Base-by-base conservation (phyloP, 2,888 invertebrate species). In the Ormia ochracea region DNA sequence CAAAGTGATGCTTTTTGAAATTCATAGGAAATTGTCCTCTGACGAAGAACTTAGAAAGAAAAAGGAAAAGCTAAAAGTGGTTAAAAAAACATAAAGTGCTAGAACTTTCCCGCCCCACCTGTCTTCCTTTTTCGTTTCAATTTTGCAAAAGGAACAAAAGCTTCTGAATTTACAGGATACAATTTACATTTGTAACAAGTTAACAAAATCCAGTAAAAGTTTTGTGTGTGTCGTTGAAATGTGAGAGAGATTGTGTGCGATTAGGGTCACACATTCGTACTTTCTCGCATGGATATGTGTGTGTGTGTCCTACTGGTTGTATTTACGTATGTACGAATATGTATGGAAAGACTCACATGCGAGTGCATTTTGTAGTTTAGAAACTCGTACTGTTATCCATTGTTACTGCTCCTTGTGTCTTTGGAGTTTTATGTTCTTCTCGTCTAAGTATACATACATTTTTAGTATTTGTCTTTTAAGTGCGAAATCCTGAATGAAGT, bases 401-500 rank as follows among this genome's bases (percentile, higher is more conserved):
- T 65, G 50, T 66, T 50, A 50, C 28, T 41, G 41, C 48, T 38
- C 4, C 38, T 38, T 56, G 45, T 65, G 56, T 45, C 54, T 56
- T 54, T 31, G 21, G 41, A 23, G 50, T 56, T 72, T 36, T 48
- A 33, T 56, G 45, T 59, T 26, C 9, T 52, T 41, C 56, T 65
- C 28, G 21, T 56, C n/a, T n/a, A n/a, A n/a, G n/a, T 50, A 59
- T n/a, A 41, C 65, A 43, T 66, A 9, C 23, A 28, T 75, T 45
- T 63, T 41, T 43, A 43, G 45, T 63, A 43, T 68, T 63, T 80
- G 61, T 73, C 7, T 68, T 77, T 73, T 73, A 77, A 80, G 72
- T 80, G 80, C 77, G 73, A 80, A 77, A 80, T 77, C 68, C 80
- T 77, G 80, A 80, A 80, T 80, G 77, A 77, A 80, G 80, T 77